A percentile compares a stretch with the other conserved stretches of the same genome.
phyloP scores from a whole-genome alignment of 2,797 vertebrate genomes.

The Macrochelys suwanniensis region DNA sequence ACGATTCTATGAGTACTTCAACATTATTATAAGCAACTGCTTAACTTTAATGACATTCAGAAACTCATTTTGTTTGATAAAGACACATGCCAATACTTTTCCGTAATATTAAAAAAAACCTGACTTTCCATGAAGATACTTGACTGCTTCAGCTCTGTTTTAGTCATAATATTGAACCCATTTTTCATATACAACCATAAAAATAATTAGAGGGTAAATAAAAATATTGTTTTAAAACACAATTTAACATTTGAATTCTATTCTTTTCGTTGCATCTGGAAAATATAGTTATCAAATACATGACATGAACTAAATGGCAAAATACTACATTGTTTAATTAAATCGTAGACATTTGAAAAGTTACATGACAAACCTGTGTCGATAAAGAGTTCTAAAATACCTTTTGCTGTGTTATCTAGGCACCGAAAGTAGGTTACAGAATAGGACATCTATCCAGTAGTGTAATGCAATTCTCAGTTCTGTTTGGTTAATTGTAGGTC shows the following conservation, averaged over 20 bases:
- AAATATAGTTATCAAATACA: not conserved
- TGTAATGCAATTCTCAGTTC: not conserved
- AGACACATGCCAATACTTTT: not conserved
- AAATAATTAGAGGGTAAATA: not conserved
- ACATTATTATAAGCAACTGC: not conserved
- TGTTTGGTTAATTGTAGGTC: not conserved
- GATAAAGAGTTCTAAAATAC: not conserved
- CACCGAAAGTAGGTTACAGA: not conserved
- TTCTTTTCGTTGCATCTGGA: rapidly evolving
- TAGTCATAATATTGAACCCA: not conserved
- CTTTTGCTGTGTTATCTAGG: not conserved
- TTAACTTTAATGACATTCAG: not conserved
- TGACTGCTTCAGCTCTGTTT: not conserved
- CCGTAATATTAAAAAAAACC: not conserved
- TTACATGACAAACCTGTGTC: not conserved
- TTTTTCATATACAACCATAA: rapidly evolving
- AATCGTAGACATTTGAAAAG: not conserved
- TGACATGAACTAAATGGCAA: not conserved
- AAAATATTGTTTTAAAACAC: not conserved
- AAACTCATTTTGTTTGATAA: not conserved
- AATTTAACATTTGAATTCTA: not conserved
- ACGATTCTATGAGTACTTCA: no score
- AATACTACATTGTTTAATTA: not conserved
- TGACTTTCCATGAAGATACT: not conserved
- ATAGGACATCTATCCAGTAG: not conserved